phyloP scores from a whole-genome alignment of 2,888 invertebrate species.

The Aporophyla lueneburgensis region DNA sequence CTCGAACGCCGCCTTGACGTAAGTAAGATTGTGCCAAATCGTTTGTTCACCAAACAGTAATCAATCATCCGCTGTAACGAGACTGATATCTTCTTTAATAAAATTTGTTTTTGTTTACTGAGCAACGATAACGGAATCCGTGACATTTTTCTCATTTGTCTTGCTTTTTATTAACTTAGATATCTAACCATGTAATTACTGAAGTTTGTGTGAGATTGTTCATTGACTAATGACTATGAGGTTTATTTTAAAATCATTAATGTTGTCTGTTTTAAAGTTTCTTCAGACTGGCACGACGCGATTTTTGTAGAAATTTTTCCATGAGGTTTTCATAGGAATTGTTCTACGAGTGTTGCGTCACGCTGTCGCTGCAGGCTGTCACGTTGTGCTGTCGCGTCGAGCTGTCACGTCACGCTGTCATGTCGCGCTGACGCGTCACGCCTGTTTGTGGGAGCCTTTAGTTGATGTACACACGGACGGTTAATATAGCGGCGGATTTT shows the following conservation, averaged over 20 bases:
- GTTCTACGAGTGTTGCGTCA: too few species aligned
- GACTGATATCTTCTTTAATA: slow-evolving; percentile 67
- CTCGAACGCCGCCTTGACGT: slow-evolving; percentile 81
- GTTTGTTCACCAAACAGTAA: slow-evolving; percentile 84
- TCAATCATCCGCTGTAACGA: slow-evolving; percentile 78
- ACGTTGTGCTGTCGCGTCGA: too few species aligned
- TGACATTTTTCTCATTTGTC: slow-evolving; percentile 56
- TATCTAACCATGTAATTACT: slow-evolving; percentile 41
- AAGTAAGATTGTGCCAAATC: slow-evolving; percentile 83
- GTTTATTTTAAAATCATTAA: not conserved
- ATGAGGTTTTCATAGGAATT: too few species aligned
- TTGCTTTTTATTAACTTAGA: slow-evolving; percentile 41
- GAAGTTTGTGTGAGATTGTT: slow-evolving; percentile 27
- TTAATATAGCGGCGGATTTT: too few species aligned
- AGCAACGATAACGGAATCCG: slow-evolving; percentile 41
- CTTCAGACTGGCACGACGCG: too few species aligned
- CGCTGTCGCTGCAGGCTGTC: too few species aligned
- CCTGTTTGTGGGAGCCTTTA: too few species aligned
- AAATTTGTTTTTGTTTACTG: slow-evolving; percentile 68
- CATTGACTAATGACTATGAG: slow-evolving; percentile 16
- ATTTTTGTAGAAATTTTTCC: too few species aligned
- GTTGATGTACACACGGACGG: too few species aligned
- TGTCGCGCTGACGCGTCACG: too few species aligned
- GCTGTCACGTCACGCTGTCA: too few species aligned
- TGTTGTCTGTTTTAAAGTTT: not conserved